Evolutionary conservation across 2,797 vertebrate species (phyloP).

Genomic region (Pseudochirops cupreus): DNA sequence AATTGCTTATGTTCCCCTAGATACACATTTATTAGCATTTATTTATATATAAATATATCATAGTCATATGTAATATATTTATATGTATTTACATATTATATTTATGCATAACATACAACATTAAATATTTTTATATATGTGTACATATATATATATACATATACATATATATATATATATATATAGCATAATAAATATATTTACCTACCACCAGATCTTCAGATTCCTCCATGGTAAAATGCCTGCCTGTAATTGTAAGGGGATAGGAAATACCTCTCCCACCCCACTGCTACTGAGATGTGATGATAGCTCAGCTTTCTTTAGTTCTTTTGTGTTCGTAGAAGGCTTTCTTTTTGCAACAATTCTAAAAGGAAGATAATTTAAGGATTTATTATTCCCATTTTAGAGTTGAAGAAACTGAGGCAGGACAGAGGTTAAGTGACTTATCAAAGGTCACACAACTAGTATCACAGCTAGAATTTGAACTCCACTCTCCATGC

Average conservation of each 20-base stretch:
- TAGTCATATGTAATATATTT: no score
- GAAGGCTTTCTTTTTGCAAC: neutral
- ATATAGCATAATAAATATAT: no score
- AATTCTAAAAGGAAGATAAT: neutral
- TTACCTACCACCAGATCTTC: neutral
- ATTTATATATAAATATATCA: no score
- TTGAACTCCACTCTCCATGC: neutral
- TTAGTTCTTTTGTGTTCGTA: neutral
- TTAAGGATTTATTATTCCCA: neutral
- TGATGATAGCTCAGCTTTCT: neutral
- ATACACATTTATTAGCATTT: no score
- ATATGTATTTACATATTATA: no score
- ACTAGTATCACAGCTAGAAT: neutral
- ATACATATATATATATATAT: no score
- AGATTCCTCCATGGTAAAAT: neutral
- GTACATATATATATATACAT: no score
- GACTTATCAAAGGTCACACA: neutral
- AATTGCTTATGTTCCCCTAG: neutral
- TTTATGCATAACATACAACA: no score
- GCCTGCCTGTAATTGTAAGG: neutral
- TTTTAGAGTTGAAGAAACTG: neutral
- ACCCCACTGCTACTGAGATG: neutral
- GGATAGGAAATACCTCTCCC: neutral
- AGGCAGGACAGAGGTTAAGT: neutral
- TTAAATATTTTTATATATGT: no score